Conservation (phyloP, 1,140 invertebrate species). For the Drosophila dunni region DNA sequence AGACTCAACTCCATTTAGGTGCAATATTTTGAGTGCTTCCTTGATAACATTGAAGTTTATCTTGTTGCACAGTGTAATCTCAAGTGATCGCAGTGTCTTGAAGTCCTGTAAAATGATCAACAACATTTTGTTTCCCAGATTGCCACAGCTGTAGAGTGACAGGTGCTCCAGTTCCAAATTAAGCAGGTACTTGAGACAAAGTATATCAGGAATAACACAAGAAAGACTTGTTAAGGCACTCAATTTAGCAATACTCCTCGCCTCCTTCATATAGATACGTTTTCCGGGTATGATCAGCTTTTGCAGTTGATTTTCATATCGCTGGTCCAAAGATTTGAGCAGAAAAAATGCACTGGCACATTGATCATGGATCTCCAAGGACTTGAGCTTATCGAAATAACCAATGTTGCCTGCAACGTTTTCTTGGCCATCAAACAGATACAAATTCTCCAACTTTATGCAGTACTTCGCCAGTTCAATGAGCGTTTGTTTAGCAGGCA, state of each 20-base stretch:
- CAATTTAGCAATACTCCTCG: neutral
- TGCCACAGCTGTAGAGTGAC: neutral
- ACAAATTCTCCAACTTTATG: neutral
- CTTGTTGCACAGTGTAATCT: neutral
- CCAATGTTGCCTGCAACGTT: neutral
- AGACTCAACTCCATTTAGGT: neutral
- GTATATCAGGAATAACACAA: slow-evolving; percentile 2
- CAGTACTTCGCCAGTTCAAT: neutral
- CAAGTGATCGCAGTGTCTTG: neutral
- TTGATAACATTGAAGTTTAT: neutral
- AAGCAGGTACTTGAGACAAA: neutral
- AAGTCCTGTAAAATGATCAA: neutral
- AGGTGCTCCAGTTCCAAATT: neutral
- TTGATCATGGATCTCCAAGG: slow-evolving; percentile 7
- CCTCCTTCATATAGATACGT: neutral
- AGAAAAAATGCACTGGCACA: slow-evolving; percentile 10
- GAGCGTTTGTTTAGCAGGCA: neutral
- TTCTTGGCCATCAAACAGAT: neutral
- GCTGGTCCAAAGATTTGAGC: neutral
- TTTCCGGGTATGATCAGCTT: slow-evolving; percentile 15
- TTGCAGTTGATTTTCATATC: slow-evolving; percentile 5
- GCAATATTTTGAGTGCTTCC: slow-evolving; percentile 1
- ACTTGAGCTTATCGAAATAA: slow-evolving; percentile 1
- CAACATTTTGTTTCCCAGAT: slow-evolving; percentile 1
- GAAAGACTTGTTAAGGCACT: neutral